These are phyloP conservation scores for Agelas oroides DNA, from an alignment of 37 sponge, comb jelly and placozoan genomes.

Conservation along the genomic window DNA sequence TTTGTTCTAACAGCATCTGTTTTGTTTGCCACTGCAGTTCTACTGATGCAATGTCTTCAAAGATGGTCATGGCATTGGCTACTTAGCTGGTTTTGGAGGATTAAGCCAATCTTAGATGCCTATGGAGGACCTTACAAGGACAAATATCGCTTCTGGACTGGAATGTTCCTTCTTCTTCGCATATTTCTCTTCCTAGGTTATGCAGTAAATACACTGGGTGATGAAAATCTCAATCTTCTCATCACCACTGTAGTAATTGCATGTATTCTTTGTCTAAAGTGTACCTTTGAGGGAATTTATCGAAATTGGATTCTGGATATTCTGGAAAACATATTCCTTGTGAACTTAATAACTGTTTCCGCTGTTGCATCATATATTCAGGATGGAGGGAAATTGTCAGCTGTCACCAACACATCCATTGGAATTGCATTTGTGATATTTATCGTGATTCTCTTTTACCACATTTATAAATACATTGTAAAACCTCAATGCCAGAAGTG, in stretches of 20 bases:
- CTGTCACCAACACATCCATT: too few species aligned
- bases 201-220: not conserved
- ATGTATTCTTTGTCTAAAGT: not conserved
- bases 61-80: not conserved
- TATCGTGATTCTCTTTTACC: too few species aligned
- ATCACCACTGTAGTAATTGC: not conserved
- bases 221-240: not conserved
- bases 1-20: not conserved
- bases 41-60: not conserved
- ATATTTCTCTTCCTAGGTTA: conserved; percentile 3
- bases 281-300: too few species aligned
- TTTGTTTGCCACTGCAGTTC: not conserved
- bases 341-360: not conserved
- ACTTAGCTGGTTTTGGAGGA: not conserved
- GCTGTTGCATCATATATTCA: not conserved
- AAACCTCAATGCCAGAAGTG: too few species aligned
- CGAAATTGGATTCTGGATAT: conserved; percentile 8
- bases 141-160: conserved; percentile 25
- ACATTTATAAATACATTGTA: too few species aligned
- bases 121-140: conserved; percentile 33
- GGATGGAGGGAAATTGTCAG: too few species aligned
- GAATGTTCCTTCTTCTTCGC: conserved; percentile 17
- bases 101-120: conserved; percentile 22
- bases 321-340: conserved; percentile 7
- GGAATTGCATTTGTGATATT: too few species aligned